Conservation (phyloP, 2,888 invertebrate species). For the Dicyrtoma fusca region DNA sequence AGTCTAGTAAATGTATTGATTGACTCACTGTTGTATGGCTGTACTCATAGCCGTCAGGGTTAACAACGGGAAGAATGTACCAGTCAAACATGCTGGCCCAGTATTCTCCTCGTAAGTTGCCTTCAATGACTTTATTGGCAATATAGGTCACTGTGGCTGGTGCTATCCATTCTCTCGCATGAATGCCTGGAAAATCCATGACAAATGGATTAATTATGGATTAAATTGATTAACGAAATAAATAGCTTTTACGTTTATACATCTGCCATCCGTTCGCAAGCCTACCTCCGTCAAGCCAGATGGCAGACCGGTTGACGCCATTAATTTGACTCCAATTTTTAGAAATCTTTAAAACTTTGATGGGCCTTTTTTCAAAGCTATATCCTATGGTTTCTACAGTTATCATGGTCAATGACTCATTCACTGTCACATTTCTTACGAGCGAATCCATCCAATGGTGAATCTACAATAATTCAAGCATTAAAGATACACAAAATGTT, state of each 20-base stretch:
- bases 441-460: constrained; percentile 30
- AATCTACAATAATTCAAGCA: constrained; percentile 15
- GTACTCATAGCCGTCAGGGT: constrained; percentile 78
- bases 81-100: constrained; percentile 66
- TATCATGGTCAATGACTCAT: background rate
- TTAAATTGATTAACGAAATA: too few relatives aligned
- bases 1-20: too few relatives aligned
- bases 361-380: constrained; percentile 72
- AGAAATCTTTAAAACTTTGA: constrained; percentile 59
- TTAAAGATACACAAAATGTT: background rate
- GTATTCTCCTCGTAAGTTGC: constrained; percentile 63
- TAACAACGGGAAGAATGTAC: constrained; percentile 74
- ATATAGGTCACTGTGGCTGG: constrained; percentile 77
- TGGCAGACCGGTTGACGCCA: constrained; percentile 62
- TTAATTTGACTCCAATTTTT: constrained; percentile 57
- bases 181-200: constrained; percentile 66
- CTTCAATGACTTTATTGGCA: constrained; percentile 66
- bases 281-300: constrained; percentile 65
- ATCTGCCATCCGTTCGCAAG: background rate
- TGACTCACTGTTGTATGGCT: constrained; percentile 67
- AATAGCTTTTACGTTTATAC: too few relatives aligned
- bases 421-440: background rate
- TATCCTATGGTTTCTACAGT: constrained; percentile 68
- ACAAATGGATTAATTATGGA: background rate
- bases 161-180: constrained; percentile 87